Conservation (phyloP, 2,797 vertebrate species). For the Momotus momota region DNA sequence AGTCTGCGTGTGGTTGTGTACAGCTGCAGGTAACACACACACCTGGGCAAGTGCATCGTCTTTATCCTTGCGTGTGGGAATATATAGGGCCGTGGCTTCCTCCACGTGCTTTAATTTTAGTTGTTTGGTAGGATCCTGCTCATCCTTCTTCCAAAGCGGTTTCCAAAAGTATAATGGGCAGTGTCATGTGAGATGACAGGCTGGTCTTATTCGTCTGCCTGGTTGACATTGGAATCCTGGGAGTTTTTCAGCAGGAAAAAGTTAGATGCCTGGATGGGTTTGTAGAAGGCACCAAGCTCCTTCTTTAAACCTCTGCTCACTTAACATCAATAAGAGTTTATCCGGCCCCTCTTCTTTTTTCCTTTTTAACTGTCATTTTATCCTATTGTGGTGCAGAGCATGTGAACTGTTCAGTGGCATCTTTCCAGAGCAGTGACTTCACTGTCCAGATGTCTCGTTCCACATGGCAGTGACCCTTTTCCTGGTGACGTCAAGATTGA, state of each 20-base stretch:
- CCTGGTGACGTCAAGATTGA: conserved; percentile 28
- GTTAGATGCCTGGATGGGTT: background rate
- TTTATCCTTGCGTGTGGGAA: background rate
- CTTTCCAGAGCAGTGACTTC: conserved; percentile 55
- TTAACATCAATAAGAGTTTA: background rate
- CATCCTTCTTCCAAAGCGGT: background rate
- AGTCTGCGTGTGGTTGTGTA: background rate
- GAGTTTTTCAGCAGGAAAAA: background rate
- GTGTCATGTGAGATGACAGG: background rate
- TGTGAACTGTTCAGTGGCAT: conserved; percentile 22
- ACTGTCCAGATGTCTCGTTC: conserved; percentile 58
- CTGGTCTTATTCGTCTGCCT: background rate
- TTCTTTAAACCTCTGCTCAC: background rate
- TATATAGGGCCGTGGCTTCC: background rate
- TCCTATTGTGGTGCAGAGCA: background rate
- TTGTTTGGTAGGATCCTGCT: background rate
- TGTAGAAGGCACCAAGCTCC: background rate
- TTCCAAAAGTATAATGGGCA: background rate
- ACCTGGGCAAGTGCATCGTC: background rate
- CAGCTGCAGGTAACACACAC: background rate
- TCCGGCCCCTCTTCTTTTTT: background rate
- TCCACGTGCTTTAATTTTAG: fast-evolving
- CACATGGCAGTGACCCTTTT: conserved; percentile 55
- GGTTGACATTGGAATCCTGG: background rate
- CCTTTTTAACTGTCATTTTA: background rate